A percentile compares a stretch with the other conserved stretches of the same genome.
phyloP scores from a whole-genome alignment of 1,140 invertebrate species.

The Aphelenchoides avenae region DNA sequence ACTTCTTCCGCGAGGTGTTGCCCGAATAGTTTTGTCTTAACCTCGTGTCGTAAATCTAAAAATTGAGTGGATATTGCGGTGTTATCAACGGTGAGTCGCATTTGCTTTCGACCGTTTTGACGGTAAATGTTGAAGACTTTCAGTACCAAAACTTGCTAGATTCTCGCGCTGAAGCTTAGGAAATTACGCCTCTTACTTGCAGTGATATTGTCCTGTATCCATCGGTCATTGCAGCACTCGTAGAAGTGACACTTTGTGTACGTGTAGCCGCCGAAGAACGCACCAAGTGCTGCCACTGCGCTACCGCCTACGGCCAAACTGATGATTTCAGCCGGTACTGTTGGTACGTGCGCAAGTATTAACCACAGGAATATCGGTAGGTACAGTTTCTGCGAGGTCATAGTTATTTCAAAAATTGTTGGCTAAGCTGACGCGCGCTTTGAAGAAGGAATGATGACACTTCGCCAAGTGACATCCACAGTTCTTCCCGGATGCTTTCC shows the following conservation, averaged over 20 bases:
- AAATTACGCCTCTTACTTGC: conserved; percentile 7
- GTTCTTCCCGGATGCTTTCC: no score
- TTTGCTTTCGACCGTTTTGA: neutral
- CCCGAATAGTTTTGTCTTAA: conserved; percentile 59
- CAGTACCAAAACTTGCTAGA: conserved; percentile 1
- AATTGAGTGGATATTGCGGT: conserved; percentile 10
- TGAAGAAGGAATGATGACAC: no score
- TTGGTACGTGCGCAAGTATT: no score
- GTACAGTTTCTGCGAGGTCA: no score
- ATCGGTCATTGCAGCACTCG: conserved; percentile 43
- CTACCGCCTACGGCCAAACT: no score
- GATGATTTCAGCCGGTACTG: no score
- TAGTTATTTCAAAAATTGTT: no score
- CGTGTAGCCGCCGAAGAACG: conserved; percentile 5
- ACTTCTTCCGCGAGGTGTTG: conserved; percentile 60
- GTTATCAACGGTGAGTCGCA: neutral
- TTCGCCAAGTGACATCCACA: no score
- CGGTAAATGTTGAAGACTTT: neutral
- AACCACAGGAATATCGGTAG: no score
- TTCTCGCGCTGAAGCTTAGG: neutral
- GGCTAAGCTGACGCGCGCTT: no score
- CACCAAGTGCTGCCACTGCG: no score
- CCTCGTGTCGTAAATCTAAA: conserved; percentile 45
- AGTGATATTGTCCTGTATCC: conserved; percentile 31
- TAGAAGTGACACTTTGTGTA: conserved; percentile 64